These are phyloP conservation scores for Sula dactylatra DNA, from an alignment of 2,113 vertebrate species.

Conservation along the genomic window DNA sequence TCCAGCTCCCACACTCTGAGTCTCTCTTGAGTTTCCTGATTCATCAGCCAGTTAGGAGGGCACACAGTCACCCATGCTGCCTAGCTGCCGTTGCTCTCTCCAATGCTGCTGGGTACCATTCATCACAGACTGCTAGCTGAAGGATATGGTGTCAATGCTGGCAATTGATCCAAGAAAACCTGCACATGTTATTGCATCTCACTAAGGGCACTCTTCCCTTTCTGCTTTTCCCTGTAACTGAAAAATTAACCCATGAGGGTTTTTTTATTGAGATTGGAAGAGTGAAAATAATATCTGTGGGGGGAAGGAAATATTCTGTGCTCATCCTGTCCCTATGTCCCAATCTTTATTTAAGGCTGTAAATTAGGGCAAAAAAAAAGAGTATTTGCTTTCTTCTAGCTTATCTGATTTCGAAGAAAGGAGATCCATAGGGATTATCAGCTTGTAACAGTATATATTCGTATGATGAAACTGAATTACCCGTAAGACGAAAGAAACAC, in stretches of 20 bases:
- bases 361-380: not conserved
- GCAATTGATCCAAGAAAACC: constrained; percentile 52
- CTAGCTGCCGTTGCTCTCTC: constrained; percentile 10
- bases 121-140: constrained; percentile 55
- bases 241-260: not conserved
- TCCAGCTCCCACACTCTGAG: not conserved
- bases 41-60: constrained; percentile 65
- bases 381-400: not conserved
- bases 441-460: not conserved
- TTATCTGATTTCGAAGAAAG: not conserved
- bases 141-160: constrained; percentile 18
- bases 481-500: not conserved
- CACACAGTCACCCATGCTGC: not conserved
- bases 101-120: constrained; percentile 57
- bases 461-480: not conserved
- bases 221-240: not conserved
- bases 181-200: constrained; percentile 7
- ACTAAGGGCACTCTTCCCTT: not conserved
- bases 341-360: not conserved
- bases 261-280: not conserved
- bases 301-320: not conserved
- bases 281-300: not conserved
- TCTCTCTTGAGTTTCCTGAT: constrained; percentile 43
- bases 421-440: not conserved
- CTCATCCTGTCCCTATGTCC: not conserved